phyloP scores from a whole-genome alignment of 2,888 invertebrate species.

The Hypolimnas misippus region DNA sequence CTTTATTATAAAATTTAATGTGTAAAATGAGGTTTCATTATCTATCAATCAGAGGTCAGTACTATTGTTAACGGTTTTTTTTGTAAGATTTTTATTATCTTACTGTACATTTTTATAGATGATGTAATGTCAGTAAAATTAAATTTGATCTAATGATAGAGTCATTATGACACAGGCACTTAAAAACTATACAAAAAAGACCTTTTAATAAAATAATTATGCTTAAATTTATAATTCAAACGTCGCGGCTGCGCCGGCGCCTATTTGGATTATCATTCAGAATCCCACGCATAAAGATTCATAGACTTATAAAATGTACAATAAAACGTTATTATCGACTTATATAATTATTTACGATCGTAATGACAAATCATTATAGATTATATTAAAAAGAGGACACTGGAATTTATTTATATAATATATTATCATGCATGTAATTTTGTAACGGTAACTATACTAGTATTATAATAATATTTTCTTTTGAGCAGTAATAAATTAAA shows the following conservation, averaged over 20 bases:
- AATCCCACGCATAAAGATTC: constrained; percentile 38
- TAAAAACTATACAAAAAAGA: not conserved
- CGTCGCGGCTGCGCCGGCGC: constrained; percentile 48
- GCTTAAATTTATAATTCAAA: constrained; percentile 17
- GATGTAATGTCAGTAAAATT: not conserved
- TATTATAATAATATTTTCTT: no score
- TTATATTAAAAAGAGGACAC: constrained; percentile 2
- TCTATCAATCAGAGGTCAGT: not conserved
- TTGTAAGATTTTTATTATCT: not conserved
- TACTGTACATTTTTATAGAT: not conserved
- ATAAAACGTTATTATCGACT: constrained; percentile 12
- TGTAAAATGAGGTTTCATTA: not conserved
- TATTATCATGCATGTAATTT: not conserved
- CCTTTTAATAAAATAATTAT: not conserved
- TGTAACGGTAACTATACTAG: not conserved
- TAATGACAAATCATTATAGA: constrained; percentile 14
- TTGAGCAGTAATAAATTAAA: no score
- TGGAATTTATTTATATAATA: not conserved
- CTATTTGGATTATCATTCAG: constrained; percentile 38
- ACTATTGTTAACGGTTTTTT: not conserved
- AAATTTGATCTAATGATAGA: not conserved
- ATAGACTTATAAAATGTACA: constrained; percentile 10
- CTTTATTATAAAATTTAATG: not conserved
- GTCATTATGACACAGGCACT: not conserved
- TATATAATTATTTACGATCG: constrained; percentile 11